These are phyloP conservation scores for Sebastiscus tertius DNA, from an alignment of 2,797 vertebrate species.

Conservation along the genomic window DNA sequence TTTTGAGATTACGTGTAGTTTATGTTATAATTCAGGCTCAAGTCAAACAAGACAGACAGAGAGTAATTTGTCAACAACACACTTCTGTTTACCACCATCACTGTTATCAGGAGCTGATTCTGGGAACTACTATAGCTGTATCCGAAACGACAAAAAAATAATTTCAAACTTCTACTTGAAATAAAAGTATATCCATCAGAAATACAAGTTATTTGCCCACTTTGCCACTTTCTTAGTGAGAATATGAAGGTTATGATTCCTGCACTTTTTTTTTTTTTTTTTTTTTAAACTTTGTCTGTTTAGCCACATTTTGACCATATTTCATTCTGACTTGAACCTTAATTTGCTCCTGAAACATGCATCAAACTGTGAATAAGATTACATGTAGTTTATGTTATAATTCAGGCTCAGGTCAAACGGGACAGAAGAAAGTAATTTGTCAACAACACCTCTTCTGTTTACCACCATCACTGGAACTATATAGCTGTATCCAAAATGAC, in stretches of 20 bases:
- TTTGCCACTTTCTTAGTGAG: neutral
- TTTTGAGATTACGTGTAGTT: neutral
- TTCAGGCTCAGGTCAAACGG: neutral
- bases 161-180: neutral
- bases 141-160: neutral
- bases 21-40: neutral
- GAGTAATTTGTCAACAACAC: constrained; percentile 38
- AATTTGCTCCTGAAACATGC: neutral
- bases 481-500: neutral
- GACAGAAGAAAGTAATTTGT: neutral
- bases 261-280: too few relatives aligned
- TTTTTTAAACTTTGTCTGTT: neutral
- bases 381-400: neutral
- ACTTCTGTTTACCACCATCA: constrained; percentile 15
- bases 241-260: neutral
- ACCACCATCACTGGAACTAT: neutral
- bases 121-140: neutral
- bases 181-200: neutral
- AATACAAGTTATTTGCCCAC: neutral
- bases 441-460: constrained; percentile 2
- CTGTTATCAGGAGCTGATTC: neutral
- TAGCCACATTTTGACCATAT: neutral
- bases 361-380: neutral
- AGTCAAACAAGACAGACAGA: neutral
- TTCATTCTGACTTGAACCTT: neutral